A percentile compares a stretch with the other conserved stretches of the same genome.
Evolutionary conservation across 2,888 invertebrate species (phyloP).

Genomic region (Bugulina stolonifera): DNA sequence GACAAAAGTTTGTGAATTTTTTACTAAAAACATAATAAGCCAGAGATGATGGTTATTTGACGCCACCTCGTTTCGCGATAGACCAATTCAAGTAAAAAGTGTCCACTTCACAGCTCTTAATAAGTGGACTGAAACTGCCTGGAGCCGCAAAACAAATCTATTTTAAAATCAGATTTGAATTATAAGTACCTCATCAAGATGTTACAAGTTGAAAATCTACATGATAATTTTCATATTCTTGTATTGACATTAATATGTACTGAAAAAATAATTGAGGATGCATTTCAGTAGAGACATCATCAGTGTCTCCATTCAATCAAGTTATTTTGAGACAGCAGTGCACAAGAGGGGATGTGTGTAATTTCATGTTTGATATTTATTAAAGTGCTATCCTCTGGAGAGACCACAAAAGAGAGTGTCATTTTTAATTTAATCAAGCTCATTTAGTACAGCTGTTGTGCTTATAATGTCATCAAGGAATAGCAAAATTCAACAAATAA

Average conservation of each 20-base stretch:
- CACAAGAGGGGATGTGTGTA: slow-evolving; percentile 25
- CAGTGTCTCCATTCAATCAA: neutral
- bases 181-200: slow-evolving; percentile 20
- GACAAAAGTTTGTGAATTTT: slow-evolving; percentile 24
- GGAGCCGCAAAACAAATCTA: slow-evolving; percentile 24
- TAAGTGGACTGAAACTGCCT: slow-evolving; percentile 22
- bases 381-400: slow-evolving; percentile 25
- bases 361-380: slow-evolving; percentile 26
- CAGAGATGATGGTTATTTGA: slow-evolving; percentile 1
- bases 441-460: slow-evolving; percentile 24
- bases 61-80: slow-evolving; percentile 12
- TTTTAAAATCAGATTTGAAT: slow-evolving; percentile 26
- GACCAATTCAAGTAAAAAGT: slow-evolving; percentile 25
- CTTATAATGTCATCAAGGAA: slow-evolving; percentile 22
- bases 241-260: slow-evolving; percentile 7
- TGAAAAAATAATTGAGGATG: neutral
- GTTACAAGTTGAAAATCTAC: slow-evolving; percentile 19
- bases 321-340: slow-evolving; percentile 24
- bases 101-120: slow-evolving; percentile 1
- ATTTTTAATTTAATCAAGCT: slow-evolving; percentile 26
- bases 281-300: neutral
- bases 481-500: slow-evolving; percentile 12
- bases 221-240: slow-evolving; percentile 13
- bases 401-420: slow-evolving; percentile 26
- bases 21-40: slow-evolving; percentile 25